Evolutionary conservation across 2,797 vertebrate genomes (phyloP), one percentile per base, ranked within the genome.

Genomic region (Argyrosomus regius): DNA sequence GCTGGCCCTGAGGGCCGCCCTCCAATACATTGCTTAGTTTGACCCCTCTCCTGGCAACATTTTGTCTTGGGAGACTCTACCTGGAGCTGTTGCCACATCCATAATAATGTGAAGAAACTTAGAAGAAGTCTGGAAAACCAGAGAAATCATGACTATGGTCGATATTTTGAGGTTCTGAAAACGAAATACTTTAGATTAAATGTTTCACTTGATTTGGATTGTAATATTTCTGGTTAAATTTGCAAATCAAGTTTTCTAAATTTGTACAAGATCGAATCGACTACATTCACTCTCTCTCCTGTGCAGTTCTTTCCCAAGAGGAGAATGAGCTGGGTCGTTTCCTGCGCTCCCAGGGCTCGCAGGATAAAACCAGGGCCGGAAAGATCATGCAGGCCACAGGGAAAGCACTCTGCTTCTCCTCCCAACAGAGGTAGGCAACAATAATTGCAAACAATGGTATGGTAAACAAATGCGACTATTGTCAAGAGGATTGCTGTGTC

Each of bases 351-450:
- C 97, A 99, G 92, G 98, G 97, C 70, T 97, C 97, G 69, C 97
- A 99, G 92, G 97, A 99, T 91, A 98, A 97, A 95, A 98, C 96
- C 46, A 94, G 97, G 86, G 98, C 98, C 11, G 98, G 98, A 57
- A 99, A 99, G 92, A 99, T 99, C 95, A 99, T 99, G 98, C 97
- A 99, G 92, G 98, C 98, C 6, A 97, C 98, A 0, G 98, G 98
- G 77, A 99, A 99, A 89, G 97, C 98, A 0, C 97, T 99, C 70
- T 99, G 98, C 92, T 98, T 99, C 94, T 99, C 98, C 78, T 99
- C 98, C 75, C 98, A 99, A 89, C 98, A 99, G 94, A 98, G 98
- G 98, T 99, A 91, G 8, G 84, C 20, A 39, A 3, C 31, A 24
- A 71, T 60, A 22, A 10, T 57, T 14, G 4, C 11, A 16, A 57